These are phyloP conservation scores for Catocala nupta DNA, from an alignment of 2,888 invertebrate species.

Conservation along the genomic window DNA sequence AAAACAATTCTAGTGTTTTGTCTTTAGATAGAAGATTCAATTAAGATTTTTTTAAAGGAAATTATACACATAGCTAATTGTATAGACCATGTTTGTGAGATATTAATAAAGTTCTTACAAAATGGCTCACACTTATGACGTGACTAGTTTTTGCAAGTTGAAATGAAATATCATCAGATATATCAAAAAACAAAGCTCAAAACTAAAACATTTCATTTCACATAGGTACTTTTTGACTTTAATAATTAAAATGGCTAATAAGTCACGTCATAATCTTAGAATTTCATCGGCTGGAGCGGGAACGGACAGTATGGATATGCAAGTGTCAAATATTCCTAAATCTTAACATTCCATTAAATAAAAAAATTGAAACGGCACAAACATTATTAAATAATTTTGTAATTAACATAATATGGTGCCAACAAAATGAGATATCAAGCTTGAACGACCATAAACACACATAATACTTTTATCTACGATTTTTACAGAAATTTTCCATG, in stretches of 20 bases:
- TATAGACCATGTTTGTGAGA: slow-evolving; percentile 31
- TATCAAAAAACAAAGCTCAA: no score
- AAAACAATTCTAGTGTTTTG: slow-evolving; percentile 46
- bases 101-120: slow-evolving; percentile 19
- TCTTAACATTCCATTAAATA: slow-evolving; percentile 45
- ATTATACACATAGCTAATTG: slow-evolving; percentile 39
- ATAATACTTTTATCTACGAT: not conserved
- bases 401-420: slow-evolving; percentile 37
- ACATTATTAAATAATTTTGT: slow-evolving; percentile 28
- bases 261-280: slow-evolving; percentile 20
- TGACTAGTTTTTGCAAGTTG: not conserved
- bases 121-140: slow-evolving; percentile 14
- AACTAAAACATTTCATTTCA: no score
- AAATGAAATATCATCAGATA: no score
- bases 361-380: slow-evolving; percentile 36
- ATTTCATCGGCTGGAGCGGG: slow-evolving; percentile 21
- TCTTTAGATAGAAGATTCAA: slow-evolving; percentile 56
- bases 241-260: not conserved
- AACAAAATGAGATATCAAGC: slow-evolving; percentile 27
- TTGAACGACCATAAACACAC: slow-evolving; percentile 13
- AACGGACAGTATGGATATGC: slow-evolving; percentile 36
- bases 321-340: slow-evolving; percentile 53
- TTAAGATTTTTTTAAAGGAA: slow-evolving; percentile 39
- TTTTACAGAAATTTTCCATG: not conserved
- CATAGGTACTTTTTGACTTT: no score